phyloP scores from a whole-genome alignment of 2,888 invertebrate genomes.

The Epinotia ramella region DNA sequence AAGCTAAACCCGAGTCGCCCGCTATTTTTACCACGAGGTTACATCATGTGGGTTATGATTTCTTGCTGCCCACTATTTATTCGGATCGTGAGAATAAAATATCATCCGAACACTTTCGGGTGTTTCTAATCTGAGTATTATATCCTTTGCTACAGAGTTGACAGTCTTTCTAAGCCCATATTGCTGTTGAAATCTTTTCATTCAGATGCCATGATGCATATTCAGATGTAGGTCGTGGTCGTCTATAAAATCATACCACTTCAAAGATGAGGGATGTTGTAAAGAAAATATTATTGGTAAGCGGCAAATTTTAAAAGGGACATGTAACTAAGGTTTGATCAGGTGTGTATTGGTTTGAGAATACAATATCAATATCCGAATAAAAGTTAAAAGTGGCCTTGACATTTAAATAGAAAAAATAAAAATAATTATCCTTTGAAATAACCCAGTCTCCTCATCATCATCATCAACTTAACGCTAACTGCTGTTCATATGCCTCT shows the following conservation, averaged over 20 bases:
- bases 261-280: slow-evolving; percentile 25
- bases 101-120: not conserved
- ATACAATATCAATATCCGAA: slow-evolving; percentile 11
- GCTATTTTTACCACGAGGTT: slow-evolving; percentile 75
- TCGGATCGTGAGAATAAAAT: slow-evolving; percentile 46
- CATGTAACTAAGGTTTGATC: not conserved
- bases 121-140: slow-evolving; percentile 1
- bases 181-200: slow-evolving; percentile 18
- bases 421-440: not conserved
- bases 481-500: no score
- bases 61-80: slow-evolving; percentile 68
- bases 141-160: not conserved
- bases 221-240: slow-evolving; percentile 63
- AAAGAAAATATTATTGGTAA: slow-evolving; percentile 14
- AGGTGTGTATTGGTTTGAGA: slow-evolving; percentile 1
- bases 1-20: slow-evolving; percentile 51
- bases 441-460: not conserved
- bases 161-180: not conserved
- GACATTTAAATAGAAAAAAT: not conserved
- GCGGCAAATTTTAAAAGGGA: not conserved
- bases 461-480: not conserved
- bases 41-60: slow-evolving; percentile 75
- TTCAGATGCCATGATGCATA: slow-evolving; percentile 47
- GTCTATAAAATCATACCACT: slow-evolving; percentile 46
- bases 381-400: not conserved